These are phyloP conservation scores for Anomalospiza imberbis DNA, from an alignment of 2,797 vertebrate species.

Conservation along the genomic window DNA sequence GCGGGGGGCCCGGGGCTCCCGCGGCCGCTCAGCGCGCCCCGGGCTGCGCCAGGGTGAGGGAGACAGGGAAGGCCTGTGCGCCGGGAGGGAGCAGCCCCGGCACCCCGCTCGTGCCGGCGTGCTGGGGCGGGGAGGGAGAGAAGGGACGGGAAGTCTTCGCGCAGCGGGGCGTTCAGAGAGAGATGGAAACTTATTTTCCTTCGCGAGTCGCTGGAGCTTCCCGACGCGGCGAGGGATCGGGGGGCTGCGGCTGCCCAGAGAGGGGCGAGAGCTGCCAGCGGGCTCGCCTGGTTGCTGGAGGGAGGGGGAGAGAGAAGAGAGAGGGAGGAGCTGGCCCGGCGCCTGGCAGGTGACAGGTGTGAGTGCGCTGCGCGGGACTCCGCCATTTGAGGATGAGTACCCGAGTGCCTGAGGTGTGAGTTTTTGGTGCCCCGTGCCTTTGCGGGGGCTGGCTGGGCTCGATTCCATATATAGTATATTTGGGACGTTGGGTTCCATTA, in stretches of 20 bases:
- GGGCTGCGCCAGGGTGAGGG: neutral
- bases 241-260: neutral
- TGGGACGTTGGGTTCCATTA: constrained; percentile 48
- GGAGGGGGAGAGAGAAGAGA: neutral
- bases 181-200: constrained; percentile 16
- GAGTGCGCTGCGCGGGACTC: neutral
- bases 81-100: neutral
- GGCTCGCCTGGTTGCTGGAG: neutral
- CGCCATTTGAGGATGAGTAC: constrained; percentile 17
- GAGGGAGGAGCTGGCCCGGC: neutral
- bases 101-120: neutral
- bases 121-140: neutral
- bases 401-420: neutral
- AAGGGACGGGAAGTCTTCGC: neutral
- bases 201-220: neutral
- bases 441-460: constrained; percentile 38
- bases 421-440: neutral
- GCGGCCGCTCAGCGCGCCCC: neutral
- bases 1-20: neutral
- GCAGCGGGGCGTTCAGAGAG: neutral
- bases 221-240: neutral
- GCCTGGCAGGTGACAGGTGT: constrained; percentile 74
- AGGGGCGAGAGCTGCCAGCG: neutral
- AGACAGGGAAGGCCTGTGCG: neutral
- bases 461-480: constrained; percentile 69